phyloP scores from a whole-genome alignment of 2,113 vertebrate species.

The Strix uralensis region DNA sequence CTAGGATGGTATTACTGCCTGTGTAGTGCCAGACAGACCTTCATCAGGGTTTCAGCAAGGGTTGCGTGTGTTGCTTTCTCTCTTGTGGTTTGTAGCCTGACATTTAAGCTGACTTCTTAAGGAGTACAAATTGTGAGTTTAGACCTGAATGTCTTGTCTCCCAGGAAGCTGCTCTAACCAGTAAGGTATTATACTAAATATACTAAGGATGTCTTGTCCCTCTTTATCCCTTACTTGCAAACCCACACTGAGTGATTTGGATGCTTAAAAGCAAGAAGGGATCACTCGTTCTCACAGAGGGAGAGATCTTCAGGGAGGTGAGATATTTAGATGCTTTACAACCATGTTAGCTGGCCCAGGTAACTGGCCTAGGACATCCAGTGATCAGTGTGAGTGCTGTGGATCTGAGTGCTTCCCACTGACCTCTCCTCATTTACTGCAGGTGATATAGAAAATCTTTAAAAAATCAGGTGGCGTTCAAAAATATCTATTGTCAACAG shows the following conservation, averaged over 20 bases:
- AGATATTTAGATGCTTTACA: not conserved
- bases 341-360: not conserved
- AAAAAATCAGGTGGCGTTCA: not conserved
- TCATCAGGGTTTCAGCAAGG: not conserved
- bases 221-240: not conserved
- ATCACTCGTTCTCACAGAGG: not conserved
- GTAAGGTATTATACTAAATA: not conserved
- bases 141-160: not conserved
- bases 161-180: not conserved
- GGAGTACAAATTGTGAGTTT: not conserved
- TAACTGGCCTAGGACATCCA: not conserved
- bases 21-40: not conserved
- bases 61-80: fast-evolving
- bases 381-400: not conserved
- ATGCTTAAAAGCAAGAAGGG: not conserved
- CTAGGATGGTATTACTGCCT: fast-evolving
- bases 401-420: not conserved
- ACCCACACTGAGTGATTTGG: not conserved
- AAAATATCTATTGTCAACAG: not conserved
- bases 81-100: not conserved
- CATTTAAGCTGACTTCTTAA: not conserved
- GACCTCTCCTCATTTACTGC: not conserved
- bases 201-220: not conserved
- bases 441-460: not conserved
- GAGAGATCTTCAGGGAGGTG: not conserved